Evolutionary conservation across 2,113 vertebrate species (phyloP).

Genomic region (Campylomormyrus tamandua): DNA sequence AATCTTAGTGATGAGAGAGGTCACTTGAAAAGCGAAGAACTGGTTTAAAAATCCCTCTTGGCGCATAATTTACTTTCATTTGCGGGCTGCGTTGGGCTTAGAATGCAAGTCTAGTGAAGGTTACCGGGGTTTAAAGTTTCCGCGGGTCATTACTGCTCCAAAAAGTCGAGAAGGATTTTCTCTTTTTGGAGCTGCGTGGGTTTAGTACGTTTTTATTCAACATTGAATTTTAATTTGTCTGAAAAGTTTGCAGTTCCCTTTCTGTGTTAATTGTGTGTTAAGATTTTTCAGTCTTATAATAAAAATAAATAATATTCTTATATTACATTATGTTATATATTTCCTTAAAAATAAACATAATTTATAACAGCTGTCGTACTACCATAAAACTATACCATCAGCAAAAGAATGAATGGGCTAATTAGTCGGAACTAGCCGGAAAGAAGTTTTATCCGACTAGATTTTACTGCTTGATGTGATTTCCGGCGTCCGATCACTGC

Average conservation of each 20-base stretch:
- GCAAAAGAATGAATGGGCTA: neutral
- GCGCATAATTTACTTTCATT: conserved; percentile 25
- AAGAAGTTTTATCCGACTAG: neutral
- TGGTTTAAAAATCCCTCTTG: conserved; percentile 22
- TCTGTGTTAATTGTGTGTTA: neutral
- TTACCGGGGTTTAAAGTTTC: conserved; percentile 29
- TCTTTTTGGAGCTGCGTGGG: neutral
- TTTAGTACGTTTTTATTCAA: neutral
- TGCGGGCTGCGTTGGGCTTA: neutral
- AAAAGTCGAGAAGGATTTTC: conserved; percentile 1
- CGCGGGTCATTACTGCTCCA: neutral
- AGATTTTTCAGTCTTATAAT: neutral
- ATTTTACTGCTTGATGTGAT: neutral
- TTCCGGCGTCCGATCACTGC: neutral
- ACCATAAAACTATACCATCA: neutral
- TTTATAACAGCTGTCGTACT: neutral
- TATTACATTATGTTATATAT: neutral
- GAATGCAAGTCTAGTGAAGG: conserved; percentile 21
- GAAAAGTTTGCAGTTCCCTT: neutral
- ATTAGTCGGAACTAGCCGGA: neutral
- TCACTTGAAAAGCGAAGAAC: conserved; percentile 28
- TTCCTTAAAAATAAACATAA: neutral
- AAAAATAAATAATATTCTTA: neutral
- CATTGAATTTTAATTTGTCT: neutral
- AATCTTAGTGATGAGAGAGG: conserved; percentile 36